A percentile compares a stretch with the other conserved stretches of the same genome.
Conservation (phyloP, 1,140 invertebrate genomes). For the Trialeurodes vaporariorum region DNA sequence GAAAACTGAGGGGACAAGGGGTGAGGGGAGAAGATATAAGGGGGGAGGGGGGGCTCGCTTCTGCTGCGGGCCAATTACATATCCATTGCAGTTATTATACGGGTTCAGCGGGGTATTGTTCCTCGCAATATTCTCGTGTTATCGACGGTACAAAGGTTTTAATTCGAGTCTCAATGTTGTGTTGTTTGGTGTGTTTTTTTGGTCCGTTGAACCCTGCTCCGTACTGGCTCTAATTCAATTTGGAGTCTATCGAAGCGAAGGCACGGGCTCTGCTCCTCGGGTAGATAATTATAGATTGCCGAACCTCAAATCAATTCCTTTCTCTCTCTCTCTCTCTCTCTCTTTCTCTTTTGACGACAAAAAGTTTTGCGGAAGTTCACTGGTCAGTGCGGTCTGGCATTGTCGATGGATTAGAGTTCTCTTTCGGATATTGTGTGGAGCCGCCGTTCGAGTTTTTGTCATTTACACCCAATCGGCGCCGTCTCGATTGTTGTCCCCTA, state of each 20-base stretch:
- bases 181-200: too few relatives aligned
- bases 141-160: neutral
- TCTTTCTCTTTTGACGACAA: too few relatives aligned
- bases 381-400: neutral
- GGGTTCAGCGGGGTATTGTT: neutral
- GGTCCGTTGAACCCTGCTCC: neutral
- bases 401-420: neutral
- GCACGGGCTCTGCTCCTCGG: neutral
- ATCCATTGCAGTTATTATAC: neutral
- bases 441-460: neutral
- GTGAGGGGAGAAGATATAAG: too few relatives aligned
- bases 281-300: neutral
- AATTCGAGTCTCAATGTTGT: neutral
- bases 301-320: neutral
- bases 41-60: too few relatives aligned
- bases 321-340: too few relatives aligned
- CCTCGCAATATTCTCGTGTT: neutral
- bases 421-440: too few relatives aligned
- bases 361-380: neutral
- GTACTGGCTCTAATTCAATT: neutral
- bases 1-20: too few relatives aligned
- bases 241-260: neutral
- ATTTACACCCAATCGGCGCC: neutral
- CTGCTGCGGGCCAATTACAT: neutral
- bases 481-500: neutral